Percentiles rank a stretch among this genome's conserved stretches.
Evolutionary conservation across 2,797 vertebrate genomes (phyloP).

Genomic region (Apodemus agrarius): DNA sequence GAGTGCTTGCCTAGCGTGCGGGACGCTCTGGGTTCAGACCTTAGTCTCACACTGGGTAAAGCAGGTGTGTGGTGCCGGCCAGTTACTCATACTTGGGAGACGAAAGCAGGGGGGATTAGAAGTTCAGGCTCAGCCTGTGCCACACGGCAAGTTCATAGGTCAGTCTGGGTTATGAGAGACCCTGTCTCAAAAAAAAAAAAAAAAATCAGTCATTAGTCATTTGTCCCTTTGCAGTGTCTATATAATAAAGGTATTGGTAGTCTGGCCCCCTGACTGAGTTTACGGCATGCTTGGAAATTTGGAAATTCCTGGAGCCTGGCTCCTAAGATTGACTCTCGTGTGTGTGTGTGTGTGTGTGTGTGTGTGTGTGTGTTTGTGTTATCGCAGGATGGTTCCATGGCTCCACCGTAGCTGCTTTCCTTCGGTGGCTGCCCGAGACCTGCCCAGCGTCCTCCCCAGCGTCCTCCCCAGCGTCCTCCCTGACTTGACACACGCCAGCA

Average conservation of each 20-base stretch:
- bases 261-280: rapidly evolving
- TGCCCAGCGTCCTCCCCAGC: background rate
- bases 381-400: background rate
- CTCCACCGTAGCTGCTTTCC: rapidly evolving
- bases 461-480: background rate
- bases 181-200: background rate
- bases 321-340: background rate
- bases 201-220: background rate
- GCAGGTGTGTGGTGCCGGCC: background rate
- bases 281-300: rapidly evolving
- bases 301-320: rapidly evolving
- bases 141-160: background rate
- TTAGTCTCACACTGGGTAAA: background rate
- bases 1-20: background rate
- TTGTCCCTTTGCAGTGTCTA: background rate
- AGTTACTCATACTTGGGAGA: background rate
- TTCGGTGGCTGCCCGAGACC: background rate
- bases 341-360: background rate
- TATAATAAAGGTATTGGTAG: background rate
- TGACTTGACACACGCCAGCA: background rate
- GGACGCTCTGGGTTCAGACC: background rate
- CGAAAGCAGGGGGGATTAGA: background rate
- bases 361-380: background rate
- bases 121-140: background rate
- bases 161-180: background rate